Evolutionary conservation across 2,888 invertebrate species (phyloP).

Genomic region (Acanthosoma haemorrhoidale): DNA sequence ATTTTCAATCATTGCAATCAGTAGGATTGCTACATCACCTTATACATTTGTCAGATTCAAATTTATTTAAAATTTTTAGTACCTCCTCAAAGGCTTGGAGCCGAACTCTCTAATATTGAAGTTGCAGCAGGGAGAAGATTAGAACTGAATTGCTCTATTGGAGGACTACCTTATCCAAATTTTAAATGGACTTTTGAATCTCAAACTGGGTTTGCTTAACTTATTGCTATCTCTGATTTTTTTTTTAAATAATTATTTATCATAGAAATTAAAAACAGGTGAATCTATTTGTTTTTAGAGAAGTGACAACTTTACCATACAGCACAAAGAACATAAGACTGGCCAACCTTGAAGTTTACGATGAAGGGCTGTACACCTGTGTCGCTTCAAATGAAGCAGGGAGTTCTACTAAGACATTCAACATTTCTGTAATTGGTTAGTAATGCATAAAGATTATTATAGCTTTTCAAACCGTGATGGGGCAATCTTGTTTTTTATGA

Average conservation of each 20-base stretch:
- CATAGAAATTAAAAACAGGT: too few relatives aligned
- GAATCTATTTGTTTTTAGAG: slow-evolving; percentile 5
- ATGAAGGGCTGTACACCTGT: slow-evolving; percentile 47
- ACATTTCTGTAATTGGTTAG: slow-evolving; percentile 55
- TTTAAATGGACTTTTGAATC: slow-evolving; percentile 44
- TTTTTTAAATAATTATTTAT: neutral
- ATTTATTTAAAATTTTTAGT: slow-evolving; percentile 42
- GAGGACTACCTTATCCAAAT: slow-evolving; percentile 45
- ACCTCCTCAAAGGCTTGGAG: slow-evolving; percentile 45
- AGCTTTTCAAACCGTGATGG: too few relatives aligned
- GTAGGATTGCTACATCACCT: too few relatives aligned
- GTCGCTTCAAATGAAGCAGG: slow-evolving; percentile 48
- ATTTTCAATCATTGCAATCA: too few relatives aligned
- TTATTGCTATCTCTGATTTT: neutral
- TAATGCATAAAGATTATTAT: neutral
- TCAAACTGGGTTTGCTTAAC: neutral
- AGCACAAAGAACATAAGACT: neutral
- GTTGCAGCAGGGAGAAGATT: slow-evolving; percentile 38
- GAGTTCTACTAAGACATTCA: slow-evolving; percentile 42
- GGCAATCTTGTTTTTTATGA: too few relatives aligned
- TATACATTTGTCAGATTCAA: too few relatives aligned
- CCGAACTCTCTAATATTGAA: slow-evolving; percentile 31
- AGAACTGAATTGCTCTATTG: slow-evolving; percentile 38
- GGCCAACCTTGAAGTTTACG: slow-evolving; percentile 19
- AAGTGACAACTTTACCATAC: neutral